A percentile compares a stretch with the other conserved stretches of the same genome.
These are phyloP conservation scores for Sebastes trivittatus DNA, from an alignment of 2,797 vertebrate species.

Conservation along the genomic window DNA sequence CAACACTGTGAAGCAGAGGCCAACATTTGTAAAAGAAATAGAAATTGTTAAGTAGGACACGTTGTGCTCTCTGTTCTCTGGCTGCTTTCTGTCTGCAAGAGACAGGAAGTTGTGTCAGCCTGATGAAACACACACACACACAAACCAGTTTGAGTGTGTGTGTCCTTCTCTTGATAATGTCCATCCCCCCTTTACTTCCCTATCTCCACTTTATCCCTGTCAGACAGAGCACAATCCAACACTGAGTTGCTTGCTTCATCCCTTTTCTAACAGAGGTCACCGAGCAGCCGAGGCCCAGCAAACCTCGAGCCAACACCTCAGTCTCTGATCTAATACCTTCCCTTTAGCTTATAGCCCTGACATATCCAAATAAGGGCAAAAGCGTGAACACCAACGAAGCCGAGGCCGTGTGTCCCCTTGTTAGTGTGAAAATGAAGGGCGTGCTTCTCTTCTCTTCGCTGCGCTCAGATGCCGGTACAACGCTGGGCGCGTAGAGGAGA, in stretches of 20 bases:
- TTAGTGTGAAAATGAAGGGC: conserved; percentile 46
- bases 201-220: conserved; percentile 15
- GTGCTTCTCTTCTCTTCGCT: conserved; percentile 8
- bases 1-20: not conserved
- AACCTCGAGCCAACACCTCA: conserved; percentile 4
- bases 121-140: conserved; percentile 64
- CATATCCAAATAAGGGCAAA: conserved; percentile 85
- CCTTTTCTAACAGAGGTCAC: not conserved
- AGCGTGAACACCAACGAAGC: conserved; percentile 61
- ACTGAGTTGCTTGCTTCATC: not conserved
- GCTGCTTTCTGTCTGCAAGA: conserved; percentile 30
- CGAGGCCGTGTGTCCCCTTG: conserved; percentile 10
- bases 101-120: conserved; percentile 70
- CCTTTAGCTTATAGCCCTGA: conserved; percentile 31
- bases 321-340: conserved; percentile 23
- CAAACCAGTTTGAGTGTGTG: conserved; percentile 17
- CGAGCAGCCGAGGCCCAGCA: not conserved
- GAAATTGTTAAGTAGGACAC: conserved; percentile 35
- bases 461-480: conserved; percentile 7
- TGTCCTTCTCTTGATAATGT: conserved; percentile 26
- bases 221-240: not conserved
- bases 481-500: conserved; percentile 3
- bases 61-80: conserved; percentile 53
- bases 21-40: conserved; percentile 30
- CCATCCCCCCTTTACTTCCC: conserved; percentile 40